Percentiles rank a stretch among this genome's conserved stretches.
Evolutionary conservation across 2,797 vertebrate species (phyloP).

Genomic region (Orestias chungarensis): DNA sequence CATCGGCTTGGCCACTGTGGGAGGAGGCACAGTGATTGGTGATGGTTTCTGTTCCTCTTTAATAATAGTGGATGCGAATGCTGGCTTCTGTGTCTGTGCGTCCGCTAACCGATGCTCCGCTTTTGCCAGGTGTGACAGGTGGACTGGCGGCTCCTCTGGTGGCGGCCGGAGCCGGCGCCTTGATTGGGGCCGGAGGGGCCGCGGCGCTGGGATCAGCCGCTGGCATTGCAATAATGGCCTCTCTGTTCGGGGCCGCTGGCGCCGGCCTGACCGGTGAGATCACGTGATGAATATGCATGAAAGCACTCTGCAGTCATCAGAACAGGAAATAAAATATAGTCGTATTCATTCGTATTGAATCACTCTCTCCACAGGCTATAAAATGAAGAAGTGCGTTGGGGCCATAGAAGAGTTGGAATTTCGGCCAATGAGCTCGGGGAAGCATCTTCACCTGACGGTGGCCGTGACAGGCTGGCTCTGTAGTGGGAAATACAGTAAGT

Average conservation of each 20-base stretch:
- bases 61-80: not conserved
- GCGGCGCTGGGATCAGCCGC: conserved; percentile 89
- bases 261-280: conserved; percentile 91
- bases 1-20: conserved; percentile 92
- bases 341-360: not conserved
- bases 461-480: conserved; percentile 96
- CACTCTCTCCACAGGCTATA: conserved; percentile 85
- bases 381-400: conserved; percentile 98
- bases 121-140: conserved; percentile 88
- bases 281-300: not conserved
- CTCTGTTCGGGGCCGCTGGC: conserved; percentile 94
- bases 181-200: conserved; percentile 93
- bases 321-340: not conserved
- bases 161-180: conserved; percentile 88
- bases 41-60: conserved; percentile 50
- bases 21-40: conserved; percentile 94
- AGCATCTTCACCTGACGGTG: conserved; percentile 90
- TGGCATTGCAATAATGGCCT: conserved; percentile 94
- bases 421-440: conserved; percentile 88
- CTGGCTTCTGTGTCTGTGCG: not conserved
- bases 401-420: conserved; percentile 97
- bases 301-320: not conserved
- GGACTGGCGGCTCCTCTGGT: conserved; percentile 93
- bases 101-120: conserved; percentile 3
- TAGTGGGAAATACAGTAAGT: conserved; percentile 92